Evolutionary conservation across 2,797 vertebrate genomes (phyloP).

Genomic region (Echiichthys vipera): DNA sequence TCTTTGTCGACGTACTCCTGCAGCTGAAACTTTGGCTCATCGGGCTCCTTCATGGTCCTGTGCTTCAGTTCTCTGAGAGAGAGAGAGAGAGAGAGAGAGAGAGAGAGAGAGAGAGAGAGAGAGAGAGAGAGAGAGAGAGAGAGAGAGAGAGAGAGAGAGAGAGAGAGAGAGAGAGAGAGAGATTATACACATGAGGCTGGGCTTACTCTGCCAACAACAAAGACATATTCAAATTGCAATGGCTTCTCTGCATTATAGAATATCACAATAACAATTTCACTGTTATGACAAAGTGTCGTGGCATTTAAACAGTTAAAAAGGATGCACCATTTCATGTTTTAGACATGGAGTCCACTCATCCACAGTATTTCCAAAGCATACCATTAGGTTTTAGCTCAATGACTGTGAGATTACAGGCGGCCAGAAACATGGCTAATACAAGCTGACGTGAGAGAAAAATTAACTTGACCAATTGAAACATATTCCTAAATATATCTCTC

Average conservation of each 20-base stretch:
- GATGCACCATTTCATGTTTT: not conserved
- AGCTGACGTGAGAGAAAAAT: no score
- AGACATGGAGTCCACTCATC: no score
- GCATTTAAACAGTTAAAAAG: not conserved
- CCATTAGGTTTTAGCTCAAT: not conserved
- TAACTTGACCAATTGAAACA: no score
- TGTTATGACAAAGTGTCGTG: no score
- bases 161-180: constrained; percentile 15
- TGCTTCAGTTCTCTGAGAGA: constrained; percentile 92
- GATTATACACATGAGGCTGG: not conserved
- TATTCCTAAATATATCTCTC: no score
- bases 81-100: not conserved
- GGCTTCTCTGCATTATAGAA: not conserved
- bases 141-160: not conserved
- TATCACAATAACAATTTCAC: not conserved
- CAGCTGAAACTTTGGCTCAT: constrained; percentile 92
- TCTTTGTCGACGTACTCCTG: constrained; percentile 94
- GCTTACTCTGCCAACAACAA: not conserved
- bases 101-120: no score
- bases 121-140: not conserved
- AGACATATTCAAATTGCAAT: not conserved
- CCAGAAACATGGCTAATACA: no score
- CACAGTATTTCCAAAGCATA: not conserved
- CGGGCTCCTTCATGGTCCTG: constrained; percentile 89
- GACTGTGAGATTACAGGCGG: not conserved